phyloP scores from a whole-genome alignment of 2,113 vertebrate genomes.

The Protobothrops flavoviridis region DNA sequence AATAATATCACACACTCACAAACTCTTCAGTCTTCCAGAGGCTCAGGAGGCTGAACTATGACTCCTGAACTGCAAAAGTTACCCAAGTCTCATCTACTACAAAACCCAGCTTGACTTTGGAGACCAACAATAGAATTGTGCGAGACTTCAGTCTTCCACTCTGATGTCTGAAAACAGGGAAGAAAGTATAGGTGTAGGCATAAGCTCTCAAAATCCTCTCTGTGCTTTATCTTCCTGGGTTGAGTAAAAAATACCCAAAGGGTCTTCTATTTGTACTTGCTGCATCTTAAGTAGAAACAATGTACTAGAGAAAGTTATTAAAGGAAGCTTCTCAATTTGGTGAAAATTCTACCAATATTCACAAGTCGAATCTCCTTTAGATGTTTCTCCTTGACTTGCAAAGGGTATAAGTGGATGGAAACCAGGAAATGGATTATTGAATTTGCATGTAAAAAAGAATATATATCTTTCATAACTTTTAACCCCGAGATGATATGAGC shows the following conservation, averaged over 20 bases:
- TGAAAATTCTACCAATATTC: not conserved
- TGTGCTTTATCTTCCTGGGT: not conserved
- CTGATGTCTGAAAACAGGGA: not conserved
- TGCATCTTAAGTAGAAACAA: not conserved
- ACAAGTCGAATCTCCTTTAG: not conserved
- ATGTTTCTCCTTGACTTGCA: not conserved
- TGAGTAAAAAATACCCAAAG: not conserved
- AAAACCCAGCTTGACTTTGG: not conserved
- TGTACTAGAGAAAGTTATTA: not conserved
- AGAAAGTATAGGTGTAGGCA: not conserved
- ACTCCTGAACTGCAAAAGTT: not conserved
- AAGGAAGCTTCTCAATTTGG: not conserved
- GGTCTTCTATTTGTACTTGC: not conserved
- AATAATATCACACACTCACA: not conserved
- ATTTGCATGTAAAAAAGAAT: not conserved
- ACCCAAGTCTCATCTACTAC: not conserved
- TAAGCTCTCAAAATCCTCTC: not conserved
- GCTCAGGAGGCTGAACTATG: not conserved
- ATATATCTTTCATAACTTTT: not conserved
- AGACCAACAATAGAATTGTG: not conserved
- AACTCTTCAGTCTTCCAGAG: not conserved
- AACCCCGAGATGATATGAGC: not conserved
- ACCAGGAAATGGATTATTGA: not conserved
- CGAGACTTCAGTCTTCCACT: not conserved
- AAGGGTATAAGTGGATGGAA: not conserved